These are phyloP conservation scores for Rhombomys opimus DNA, from an alignment of 2,113 vertebrate genomes.

Conservation along the genomic window DNA sequence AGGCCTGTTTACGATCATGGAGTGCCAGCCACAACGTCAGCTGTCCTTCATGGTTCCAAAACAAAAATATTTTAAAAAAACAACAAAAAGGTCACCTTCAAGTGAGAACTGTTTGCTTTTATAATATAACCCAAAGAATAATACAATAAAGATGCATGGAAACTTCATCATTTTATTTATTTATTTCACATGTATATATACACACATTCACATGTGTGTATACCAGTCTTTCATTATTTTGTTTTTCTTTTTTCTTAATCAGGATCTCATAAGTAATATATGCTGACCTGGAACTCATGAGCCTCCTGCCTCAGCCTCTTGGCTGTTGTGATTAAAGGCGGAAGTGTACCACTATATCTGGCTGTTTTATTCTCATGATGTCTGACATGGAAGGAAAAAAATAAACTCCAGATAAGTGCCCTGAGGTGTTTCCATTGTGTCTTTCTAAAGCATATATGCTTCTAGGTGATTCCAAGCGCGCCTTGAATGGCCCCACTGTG, in stretches of 20 bases:
- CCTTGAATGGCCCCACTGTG: background rate
- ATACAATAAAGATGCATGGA: background rate
- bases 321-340: background rate
- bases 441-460: constrained; percentile 62
- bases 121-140: background rate
- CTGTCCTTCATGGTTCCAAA: background rate
- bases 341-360: background rate
- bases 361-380: constrained; percentile 41
- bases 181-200: too few species aligned
- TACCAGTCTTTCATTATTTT: background rate
- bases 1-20: background rate
- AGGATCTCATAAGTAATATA: background rate
- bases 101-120: constrained; percentile 54
- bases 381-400: background rate
- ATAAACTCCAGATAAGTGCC: constrained; percentile 28
- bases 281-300: background rate
- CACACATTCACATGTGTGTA: background rate
- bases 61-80: background rate
- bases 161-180: background rate
- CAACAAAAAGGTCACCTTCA: background rate
- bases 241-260: background rate
- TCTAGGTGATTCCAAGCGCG: constrained; percentile 67
- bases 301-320: background rate
- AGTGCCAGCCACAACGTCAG: background rate
- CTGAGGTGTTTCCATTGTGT: constrained; percentile 48